Conservation (phyloP, 2,888 invertebrate species). For the Melanotus villosus region DNA sequence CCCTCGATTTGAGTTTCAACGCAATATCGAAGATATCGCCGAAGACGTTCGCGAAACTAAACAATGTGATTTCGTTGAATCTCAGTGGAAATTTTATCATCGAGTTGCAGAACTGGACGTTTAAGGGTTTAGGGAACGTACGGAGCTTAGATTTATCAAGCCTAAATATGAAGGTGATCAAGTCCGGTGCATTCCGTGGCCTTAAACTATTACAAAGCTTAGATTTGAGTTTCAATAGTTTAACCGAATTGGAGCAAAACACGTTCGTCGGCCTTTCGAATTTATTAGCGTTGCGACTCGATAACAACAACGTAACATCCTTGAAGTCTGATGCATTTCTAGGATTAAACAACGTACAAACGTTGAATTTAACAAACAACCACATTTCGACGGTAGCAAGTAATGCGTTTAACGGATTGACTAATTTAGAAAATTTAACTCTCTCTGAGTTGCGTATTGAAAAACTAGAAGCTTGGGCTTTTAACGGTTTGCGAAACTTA, state of each 20-base stretch:
- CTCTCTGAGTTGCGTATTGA: not conserved
- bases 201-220: not conserved
- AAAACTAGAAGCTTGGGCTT: not conserved
- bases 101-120: not conserved
- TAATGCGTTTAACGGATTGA: slow-evolving; percentile 6
- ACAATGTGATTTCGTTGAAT: not conserved
- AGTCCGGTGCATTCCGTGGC: not conserved
- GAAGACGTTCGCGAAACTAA: not conserved
- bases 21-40: not conserved
- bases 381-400: not conserved
- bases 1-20: slow-evolving; percentile 16
- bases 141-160: slow-evolving; percentile 12
- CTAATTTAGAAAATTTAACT: not conserved
- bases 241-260: not conserved
- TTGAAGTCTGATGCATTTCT: slow-evolving; percentile 16
- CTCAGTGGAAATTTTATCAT: not conserved
- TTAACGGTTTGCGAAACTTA: slow-evolving; percentile 7
- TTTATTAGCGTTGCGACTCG: slow-evolving; percentile 23
- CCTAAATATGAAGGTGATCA: not conserved
- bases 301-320: slow-evolving; percentile 16
- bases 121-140: slow-evolving; percentile 10
- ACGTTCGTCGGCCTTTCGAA: not conserved
- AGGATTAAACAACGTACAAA: slow-evolving; percentile 3
- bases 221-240: slow-evolving; percentile 10
- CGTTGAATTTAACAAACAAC: slow-evolving; percentile 18